These are phyloP conservation scores for Perizoma affinitatum DNA, from an alignment of 2,888 invertebrate genomes.

Conservation along the genomic window DNA sequence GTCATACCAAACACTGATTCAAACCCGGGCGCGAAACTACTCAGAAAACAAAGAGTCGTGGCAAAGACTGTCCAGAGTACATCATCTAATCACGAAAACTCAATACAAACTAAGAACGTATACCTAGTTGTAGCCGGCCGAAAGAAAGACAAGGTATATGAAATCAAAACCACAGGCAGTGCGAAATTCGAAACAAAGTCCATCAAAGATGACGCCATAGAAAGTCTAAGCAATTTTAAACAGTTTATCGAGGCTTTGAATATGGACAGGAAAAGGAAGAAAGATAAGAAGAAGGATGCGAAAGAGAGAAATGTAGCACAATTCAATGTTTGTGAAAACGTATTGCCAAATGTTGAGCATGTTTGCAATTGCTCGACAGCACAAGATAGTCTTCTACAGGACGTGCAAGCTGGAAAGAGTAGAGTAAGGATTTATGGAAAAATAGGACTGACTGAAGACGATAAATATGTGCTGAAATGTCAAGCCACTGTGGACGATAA, in stretches of 20 bases:
- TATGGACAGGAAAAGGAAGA: conserved; percentile 60
- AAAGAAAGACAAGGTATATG: conserved; percentile 56
- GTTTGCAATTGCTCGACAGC: conserved; percentile 10
- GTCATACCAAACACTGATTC: conserved; percentile 56
- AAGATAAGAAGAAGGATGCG: conserved; percentile 34
- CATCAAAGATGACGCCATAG: conserved; percentile 47
- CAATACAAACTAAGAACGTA: conserved; percentile 52
- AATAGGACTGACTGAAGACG: conserved; percentile 61
- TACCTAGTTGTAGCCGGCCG: conserved; percentile 54
- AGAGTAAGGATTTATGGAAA: conserved; percentile 63
- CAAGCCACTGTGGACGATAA: conserved; percentile 63
- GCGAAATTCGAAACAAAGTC: conserved; percentile 47
- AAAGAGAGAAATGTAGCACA: conserved; percentile 17
- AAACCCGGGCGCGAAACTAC: conserved; percentile 35
- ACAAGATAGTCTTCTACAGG: background rate
- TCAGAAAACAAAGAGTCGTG: conserved; percentile 40
- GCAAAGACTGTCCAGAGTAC: conserved; percentile 49
- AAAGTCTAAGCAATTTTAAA: conserved; percentile 43
- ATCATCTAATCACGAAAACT: conserved; percentile 57
- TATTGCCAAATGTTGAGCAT: conserved; percentile 1
- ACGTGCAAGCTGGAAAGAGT: conserved; percentile 41
- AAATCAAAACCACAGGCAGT: conserved; percentile 62
- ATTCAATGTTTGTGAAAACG: conserved; percentile 13
- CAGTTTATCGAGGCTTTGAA: conserved; percentile 54
- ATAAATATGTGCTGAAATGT: conserved; percentile 65